phyloP scores from a whole-genome alignment of 2,797 vertebrate species.

The Characodon lateralis region DNA sequence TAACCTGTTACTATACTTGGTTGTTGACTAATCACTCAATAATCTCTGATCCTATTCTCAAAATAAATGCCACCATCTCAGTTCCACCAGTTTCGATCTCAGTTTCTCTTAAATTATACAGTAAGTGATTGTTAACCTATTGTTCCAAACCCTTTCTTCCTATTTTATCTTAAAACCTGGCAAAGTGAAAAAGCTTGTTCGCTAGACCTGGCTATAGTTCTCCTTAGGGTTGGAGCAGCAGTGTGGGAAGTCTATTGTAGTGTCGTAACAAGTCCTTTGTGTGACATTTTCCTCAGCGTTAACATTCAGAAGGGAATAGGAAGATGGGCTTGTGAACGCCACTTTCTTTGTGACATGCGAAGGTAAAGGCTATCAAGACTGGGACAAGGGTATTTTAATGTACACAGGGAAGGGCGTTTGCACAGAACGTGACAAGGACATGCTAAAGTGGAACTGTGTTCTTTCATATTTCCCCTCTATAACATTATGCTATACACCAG shows the following conservation, averaged over 20 bases:
- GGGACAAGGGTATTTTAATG: constrained; percentile 67
- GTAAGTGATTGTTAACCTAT: constrained; percentile 79
- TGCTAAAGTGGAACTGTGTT: constrained; percentile 48
- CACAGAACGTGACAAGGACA: constrained; percentile 78
- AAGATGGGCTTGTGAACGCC: constrained; percentile 62
- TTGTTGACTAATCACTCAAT: background rate
- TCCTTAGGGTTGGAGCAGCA: constrained; percentile 68
- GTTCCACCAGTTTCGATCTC: background rate
- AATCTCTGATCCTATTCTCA: background rate
- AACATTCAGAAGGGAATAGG: constrained; percentile 79
- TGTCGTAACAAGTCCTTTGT: constrained; percentile 79
- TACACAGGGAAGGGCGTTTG: constrained; percentile 71
- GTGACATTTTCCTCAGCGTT: constrained; percentile 77
- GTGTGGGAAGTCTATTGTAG: constrained; percentile 77
- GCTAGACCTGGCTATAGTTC: constrained; percentile 56
- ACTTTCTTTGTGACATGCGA: constrained; percentile 75
- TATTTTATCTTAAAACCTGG: constrained; percentile 72
- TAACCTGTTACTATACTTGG: background rate
- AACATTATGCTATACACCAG: constrained; percentile 66
- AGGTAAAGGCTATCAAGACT: constrained; percentile 77
- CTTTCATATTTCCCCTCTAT: constrained; percentile 70
- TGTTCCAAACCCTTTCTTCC: constrained; percentile 68
- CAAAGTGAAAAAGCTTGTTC: constrained; percentile 57
- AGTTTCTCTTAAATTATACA: constrained; percentile 57
- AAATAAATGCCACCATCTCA: background rate